These are phyloP conservation scores for Sciurus vulgaris DNA, from an alignment of 2,797 vertebrate species.

Conservation along the genomic window DNA sequence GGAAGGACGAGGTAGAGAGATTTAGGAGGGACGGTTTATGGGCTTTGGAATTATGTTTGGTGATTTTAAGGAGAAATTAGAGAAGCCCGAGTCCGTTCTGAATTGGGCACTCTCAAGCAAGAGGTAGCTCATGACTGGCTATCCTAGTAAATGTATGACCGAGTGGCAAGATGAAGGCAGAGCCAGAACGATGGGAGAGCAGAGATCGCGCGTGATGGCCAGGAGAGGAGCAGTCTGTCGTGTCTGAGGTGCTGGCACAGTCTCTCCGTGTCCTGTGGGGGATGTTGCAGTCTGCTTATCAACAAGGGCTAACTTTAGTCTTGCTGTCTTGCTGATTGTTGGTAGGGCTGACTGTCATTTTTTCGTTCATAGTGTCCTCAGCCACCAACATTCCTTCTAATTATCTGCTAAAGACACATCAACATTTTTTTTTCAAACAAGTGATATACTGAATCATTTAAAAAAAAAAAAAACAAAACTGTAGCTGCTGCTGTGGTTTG, in stretches of 20 bases:
- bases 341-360: neutral
- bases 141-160: neutral
- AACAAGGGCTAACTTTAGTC: neutral
- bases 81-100: neutral
- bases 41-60: neutral
- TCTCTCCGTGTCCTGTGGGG: neutral
- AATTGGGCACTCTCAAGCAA: neutral
- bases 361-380: neutral
- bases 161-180: neutral
- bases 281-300: neutral
- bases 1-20: neutral
- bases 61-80: conserved; percentile 6
- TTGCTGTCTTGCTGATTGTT: neutral
- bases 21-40: neutral
- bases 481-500: neutral
- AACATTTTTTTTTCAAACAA: neutral
- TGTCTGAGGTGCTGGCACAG: neutral
- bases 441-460: neutral
- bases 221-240: neutral
- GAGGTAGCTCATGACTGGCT: neutral
- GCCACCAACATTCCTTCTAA: neutral
- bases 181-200: neutral
- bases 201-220: neutral
- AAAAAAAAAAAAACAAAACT: too few species aligned
- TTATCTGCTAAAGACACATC: neutral